Evolutionary conservation across 2,888 invertebrate species (phyloP).

Genomic region (Diadegma fenestrale): DNA sequence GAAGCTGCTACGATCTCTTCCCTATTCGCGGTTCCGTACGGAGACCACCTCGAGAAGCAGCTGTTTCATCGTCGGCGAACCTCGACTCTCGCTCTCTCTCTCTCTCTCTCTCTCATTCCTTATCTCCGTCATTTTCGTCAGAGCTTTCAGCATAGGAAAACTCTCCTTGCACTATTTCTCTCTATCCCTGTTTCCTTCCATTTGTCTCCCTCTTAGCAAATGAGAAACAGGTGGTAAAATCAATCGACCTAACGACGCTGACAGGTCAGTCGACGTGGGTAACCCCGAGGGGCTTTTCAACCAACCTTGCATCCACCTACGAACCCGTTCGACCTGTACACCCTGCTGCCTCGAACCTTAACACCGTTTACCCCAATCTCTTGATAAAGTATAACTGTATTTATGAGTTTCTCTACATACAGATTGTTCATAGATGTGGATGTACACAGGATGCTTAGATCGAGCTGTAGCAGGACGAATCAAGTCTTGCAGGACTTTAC

Average conservation of each 20-base stretch:
- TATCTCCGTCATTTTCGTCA: constrained; percentile 29
- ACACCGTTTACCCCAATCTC: constrained; percentile 41
- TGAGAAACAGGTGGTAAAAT: constrained; percentile 78
- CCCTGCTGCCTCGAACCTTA: constrained; percentile 18
- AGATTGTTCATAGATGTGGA: constrained; percentile 24
- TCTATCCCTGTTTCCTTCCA: constrained; percentile 14
- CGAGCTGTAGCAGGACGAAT: constrained; percentile 46
- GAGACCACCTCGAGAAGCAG: constrained; percentile 53
- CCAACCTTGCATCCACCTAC: constrained; percentile 50
- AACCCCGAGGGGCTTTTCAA: constrained; percentile 64
- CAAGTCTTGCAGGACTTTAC: constrained; percentile 45
- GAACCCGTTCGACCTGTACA: constrained; percentile 59
- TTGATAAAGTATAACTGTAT: constrained; percentile 24
- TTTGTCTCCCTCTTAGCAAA: constrained; percentile 13
- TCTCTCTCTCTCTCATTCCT: constrained; percentile 48
- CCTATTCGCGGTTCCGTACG: constrained; percentile 69
- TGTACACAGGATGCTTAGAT: constrained; percentile 38
- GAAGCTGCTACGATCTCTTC: constrained; percentile 57
- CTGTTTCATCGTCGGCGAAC: constrained; percentile 44
- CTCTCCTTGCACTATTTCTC: constrained; percentile 13
- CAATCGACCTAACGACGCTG: constrained; percentile 81
- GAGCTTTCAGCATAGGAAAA: constrained; percentile 8
- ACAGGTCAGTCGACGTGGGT: constrained; percentile 72
- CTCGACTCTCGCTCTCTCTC: constrained; percentile 50
- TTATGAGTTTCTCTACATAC: constrained; percentile 5